These are phyloP conservation scores for Holacanthella duospinosa DNA, from an alignment of 2,888 invertebrate species.

Conservation along the genomic window DNA sequence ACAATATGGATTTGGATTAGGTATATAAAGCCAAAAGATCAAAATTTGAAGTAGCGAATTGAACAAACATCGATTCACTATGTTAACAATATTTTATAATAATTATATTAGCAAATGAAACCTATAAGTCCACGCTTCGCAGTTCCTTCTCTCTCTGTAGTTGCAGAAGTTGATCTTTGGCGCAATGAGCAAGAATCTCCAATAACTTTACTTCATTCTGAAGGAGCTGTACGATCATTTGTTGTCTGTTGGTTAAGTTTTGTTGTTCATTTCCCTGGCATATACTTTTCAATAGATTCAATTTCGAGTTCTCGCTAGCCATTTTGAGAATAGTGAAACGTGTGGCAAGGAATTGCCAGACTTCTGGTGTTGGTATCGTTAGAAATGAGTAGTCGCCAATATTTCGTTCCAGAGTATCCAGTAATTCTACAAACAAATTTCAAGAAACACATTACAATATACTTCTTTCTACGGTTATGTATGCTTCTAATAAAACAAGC, in stretches of 20 bases:
- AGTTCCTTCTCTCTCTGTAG: constrained; percentile 15
- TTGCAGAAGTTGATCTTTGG: constrained; percentile 15
- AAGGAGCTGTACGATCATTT: constrained; percentile 27
- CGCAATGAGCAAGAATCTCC: constrained; percentile 24
- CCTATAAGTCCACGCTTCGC: background rate
- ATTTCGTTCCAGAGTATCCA: background rate
- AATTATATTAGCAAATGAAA: no score
- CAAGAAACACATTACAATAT: background rate
- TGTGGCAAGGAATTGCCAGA: constrained; percentile 29
- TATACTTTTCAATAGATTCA: constrained; percentile 10
- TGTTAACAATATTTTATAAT: no score
- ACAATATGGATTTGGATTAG: no score
- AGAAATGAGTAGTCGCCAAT: constrained; percentile 6
- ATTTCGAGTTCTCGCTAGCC: constrained; percentile 25
- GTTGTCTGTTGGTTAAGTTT: background rate
- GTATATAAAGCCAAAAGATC: no score
- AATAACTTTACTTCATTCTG: constrained; percentile 30
- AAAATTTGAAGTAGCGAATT: no score
- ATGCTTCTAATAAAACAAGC: no score
- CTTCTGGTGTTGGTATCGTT: constrained; percentile 22
- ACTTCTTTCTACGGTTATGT: background rate
- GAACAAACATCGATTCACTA: no score
- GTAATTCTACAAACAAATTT: background rate
- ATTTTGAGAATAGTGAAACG: constrained; percentile 26
- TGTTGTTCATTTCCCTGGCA: background rate